Conservation (phyloP, 1,140 invertebrate species). For the Arctopsyche grandis region DNA sequence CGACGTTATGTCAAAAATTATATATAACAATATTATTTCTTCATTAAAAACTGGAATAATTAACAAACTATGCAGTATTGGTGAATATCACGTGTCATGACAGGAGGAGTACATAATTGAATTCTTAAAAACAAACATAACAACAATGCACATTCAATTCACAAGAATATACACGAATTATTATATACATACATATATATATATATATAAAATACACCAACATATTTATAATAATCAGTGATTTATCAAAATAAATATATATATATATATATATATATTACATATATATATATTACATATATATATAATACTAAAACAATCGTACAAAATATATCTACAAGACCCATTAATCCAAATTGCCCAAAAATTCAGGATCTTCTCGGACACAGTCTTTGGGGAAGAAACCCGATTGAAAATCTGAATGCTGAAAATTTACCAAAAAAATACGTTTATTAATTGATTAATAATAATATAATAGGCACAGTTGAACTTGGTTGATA, state of each 20-base stretch:
- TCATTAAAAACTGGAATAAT: background rate
- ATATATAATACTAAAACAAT: too few species aligned
- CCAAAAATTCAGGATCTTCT: slow-evolving; percentile 65
- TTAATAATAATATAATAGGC: background rate
- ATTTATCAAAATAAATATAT: too few species aligned
- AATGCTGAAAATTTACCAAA: slow-evolving; percentile 45
- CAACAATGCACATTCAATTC: background rate
- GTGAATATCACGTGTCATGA: background rate
- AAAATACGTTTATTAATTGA: background rate
- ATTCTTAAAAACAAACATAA: background rate
- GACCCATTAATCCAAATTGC: slow-evolving; percentile 61
- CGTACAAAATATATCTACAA: background rate
- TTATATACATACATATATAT: background rate
- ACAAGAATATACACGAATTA: background rate
- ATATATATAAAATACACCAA: too few species aligned
- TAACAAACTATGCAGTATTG: background rate
- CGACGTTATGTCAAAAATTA: background rate
- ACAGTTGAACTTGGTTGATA: too few species aligned
- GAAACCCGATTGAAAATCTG: slow-evolving; percentile 59
- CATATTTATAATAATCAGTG: too few species aligned
- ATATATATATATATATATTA: too few species aligned
- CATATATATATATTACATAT: too few species aligned
- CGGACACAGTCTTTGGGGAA: slow-evolving; percentile 66
- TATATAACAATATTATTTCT: background rate
- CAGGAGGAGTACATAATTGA: background rate